phyloP scores from a whole-genome alignment of 2,888 invertebrate genomes.

The Phytoseiulus persimilis region DNA sequence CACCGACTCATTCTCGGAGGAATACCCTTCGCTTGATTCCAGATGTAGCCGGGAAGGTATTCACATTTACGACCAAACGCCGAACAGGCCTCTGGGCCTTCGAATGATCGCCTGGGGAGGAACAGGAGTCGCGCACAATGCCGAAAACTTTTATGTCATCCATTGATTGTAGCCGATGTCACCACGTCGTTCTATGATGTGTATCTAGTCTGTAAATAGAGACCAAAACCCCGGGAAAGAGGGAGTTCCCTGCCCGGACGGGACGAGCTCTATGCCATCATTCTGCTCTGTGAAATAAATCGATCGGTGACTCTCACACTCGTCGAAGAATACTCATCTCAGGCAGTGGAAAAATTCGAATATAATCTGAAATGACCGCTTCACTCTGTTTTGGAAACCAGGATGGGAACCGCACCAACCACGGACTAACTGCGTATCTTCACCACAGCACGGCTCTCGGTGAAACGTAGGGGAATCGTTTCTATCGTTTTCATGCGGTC shows the following conservation, averaged over 20 bases:
- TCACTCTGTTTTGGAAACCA: no score
- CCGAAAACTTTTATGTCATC: conserved; percentile 16
- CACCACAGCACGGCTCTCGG: no score
- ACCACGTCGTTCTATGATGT: not conserved
- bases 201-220: not conserved
- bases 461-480: no score
- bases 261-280: no score
- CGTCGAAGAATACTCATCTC: no score
- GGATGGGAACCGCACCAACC: no score
- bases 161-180: not conserved
- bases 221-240: not conserved
- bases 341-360: no score
- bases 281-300: no score
- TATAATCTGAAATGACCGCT: no score
- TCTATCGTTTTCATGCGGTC: no score
- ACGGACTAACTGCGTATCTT: no score
- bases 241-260: not conserved
- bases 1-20: not conserved
- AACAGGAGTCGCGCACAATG: not conserved
- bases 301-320: no score
- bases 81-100: not conserved
- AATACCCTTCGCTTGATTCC: not conserved
- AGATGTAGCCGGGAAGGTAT: conserved; percentile 23
- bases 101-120: conserved; percentile 15
- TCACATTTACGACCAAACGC: conserved; percentile 31